A percentile compares a stretch with the other conserved stretches of the same genome.
phyloP scores from a whole-genome alignment of 2,888 invertebrate species.

The Tridacna gigas region DNA sequence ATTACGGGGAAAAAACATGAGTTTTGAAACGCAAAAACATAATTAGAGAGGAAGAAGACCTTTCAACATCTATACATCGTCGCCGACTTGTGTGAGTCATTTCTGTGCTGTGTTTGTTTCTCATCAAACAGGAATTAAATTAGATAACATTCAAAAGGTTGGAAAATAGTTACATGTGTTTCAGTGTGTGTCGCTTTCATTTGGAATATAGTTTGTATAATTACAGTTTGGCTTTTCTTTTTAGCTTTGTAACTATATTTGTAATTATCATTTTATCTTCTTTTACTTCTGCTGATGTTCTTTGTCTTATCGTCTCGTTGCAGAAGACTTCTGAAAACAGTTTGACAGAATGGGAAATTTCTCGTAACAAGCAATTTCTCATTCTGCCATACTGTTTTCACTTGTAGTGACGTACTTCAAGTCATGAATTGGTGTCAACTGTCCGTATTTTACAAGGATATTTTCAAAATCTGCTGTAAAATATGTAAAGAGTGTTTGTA shows the following conservation, averaged over 20 bases:
- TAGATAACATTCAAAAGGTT: background rate
- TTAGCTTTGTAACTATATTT: background rate
- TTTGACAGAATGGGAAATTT: background rate
- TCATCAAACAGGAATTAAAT: background rate
- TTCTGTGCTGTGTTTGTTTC: background rate
- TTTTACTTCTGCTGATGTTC: background rate
- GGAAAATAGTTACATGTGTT: background rate
- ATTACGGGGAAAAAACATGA: slow-evolving; percentile 16
- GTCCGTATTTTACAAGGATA: background rate
- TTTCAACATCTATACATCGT: background rate
- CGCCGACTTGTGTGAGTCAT: background rate
- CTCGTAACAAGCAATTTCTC: background rate
- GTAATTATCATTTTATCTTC: background rate
- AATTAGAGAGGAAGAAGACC: background rate
- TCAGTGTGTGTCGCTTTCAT: background rate
- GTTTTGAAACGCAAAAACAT: slow-evolving; percentile 44
- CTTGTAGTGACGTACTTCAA: background rate
- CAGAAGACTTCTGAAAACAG: background rate
- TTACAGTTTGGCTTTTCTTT: background rate
- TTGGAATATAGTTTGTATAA: background rate
- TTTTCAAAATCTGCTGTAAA: background rate
- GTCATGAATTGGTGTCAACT: background rate
- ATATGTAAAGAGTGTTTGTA: background rate
- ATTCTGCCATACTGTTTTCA: background rate
- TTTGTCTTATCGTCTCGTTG: background rate